A percentile compares a stretch with the other conserved stretches of the same genome.
Evolutionary conservation across 2,888 invertebrate genomes (phyloP).

Genomic region (Metacarcinus magister): DNA sequence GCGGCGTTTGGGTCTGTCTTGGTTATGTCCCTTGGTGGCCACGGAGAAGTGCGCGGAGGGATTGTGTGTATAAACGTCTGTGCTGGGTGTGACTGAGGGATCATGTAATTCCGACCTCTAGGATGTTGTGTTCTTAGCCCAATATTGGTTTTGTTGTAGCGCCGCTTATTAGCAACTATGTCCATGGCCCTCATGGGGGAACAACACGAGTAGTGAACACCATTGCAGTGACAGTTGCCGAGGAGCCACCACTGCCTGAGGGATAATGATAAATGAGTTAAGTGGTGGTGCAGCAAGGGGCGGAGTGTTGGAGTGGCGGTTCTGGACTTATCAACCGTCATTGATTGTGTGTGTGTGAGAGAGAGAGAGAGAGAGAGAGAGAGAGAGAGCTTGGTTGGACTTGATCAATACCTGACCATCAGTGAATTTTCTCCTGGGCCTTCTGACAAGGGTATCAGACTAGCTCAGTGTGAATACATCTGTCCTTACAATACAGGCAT

Average conservation of each 20-base stretch:
- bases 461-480: not conserved
- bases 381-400: constrained; percentile 35
- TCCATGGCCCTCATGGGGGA: not conserved
- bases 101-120: constrained; percentile 43
- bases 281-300: not conserved
- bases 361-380: constrained; percentile 21
- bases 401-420: constrained; percentile 72
- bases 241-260: not conserved
- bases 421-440: constrained; percentile 7
- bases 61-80: not conserved
- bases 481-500: not conserved
- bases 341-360: constrained; percentile 74
- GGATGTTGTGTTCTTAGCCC: not conserved
- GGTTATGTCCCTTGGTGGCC: not conserved
- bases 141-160: constrained; percentile 13
- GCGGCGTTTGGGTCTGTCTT: not conserved
- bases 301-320: constrained; percentile 65
- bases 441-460: not conserved
- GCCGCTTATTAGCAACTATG: not conserved
- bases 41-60: not conserved
- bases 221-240: not conserved
- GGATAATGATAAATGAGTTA: constrained; percentile 6
- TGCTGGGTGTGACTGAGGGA: not conserved
- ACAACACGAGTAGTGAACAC: not conserved
- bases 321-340: constrained; percentile 69